A percentile compares a stretch with the other conserved stretches of the same genome.
Conservation (phyloP, 2,888 invertebrate species). For the Buathra laborator region DNA sequence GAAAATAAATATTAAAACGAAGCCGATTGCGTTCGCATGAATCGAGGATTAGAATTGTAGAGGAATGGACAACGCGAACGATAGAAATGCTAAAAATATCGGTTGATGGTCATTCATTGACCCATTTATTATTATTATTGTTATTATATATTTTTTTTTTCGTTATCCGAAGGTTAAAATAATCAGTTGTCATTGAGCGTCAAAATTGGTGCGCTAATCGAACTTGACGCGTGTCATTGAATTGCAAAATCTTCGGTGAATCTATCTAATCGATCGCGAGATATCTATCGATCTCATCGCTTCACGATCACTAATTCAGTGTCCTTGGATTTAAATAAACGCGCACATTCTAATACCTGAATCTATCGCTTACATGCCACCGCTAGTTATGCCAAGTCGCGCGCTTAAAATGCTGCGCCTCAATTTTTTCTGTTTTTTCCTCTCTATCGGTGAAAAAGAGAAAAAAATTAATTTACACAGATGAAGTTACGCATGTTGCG, state of each 20-base stretch:
- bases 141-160: constrained; percentile 3
- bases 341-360: constrained; percentile 66
- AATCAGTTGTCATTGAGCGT: neutral
- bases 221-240: constrained; percentile 39
- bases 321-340: constrained; percentile 66
- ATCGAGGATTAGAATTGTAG: neutral
- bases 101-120: neutral
- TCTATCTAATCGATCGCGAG: constrained; percentile 23
- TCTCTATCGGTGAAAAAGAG: neutral
- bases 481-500: constrained; percentile 42
- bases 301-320: constrained; percentile 49
- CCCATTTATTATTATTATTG: neutral
- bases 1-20: neutral
- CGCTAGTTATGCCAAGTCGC: constrained; percentile 4
- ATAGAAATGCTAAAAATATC: neutral
- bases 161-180: neutral
- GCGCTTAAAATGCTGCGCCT: constrained; percentile 29
- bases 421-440: constrained; percentile 7
- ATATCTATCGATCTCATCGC: constrained; percentile 44
- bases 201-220: neutral
- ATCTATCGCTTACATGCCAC: constrained; percentile 47
- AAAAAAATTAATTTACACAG: constrained; percentile 61
- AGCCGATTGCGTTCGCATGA: constrained; percentile 8
- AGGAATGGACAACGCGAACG: neutral
- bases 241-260: constrained; percentile 48